A percentile compares a stretch with the other conserved stretches of the same genome.
These are phyloP conservation scores for Grapholita molesta DNA, from an alignment of 1,140 invertebrate species.

Conservation along the genomic window DNA sequence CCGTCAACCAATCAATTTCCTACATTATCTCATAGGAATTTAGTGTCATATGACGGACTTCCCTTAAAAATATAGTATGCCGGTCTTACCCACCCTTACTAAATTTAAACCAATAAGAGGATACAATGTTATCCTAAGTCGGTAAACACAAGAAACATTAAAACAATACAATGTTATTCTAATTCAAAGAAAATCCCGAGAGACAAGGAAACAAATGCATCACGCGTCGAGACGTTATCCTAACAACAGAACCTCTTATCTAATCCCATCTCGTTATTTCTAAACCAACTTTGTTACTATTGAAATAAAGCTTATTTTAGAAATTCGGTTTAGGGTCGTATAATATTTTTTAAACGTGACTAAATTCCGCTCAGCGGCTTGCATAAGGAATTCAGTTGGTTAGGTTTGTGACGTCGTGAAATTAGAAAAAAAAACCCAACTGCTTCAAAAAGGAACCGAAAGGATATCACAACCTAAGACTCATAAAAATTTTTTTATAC, in stretches of 20 bases:
- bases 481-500: too few species aligned
- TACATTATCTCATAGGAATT: too few species aligned
- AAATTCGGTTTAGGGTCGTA: neutral
- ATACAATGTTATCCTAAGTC: neutral
- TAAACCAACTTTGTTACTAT: neutral
- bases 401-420: neutral
- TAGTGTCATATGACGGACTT: too few species aligned
- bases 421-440: neutral
- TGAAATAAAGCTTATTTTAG: neutral
- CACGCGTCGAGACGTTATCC: neutral
- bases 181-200: neutral
- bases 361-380: neutral
- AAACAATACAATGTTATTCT: slow-evolving; percentile 2
- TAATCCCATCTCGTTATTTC: neutral
- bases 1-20: too few species aligned
- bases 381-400: neutral
- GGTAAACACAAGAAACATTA: neutral
- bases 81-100: too few species aligned
- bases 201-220: neutral
- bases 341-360: neutral
- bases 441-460: too few species aligned
- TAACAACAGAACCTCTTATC: neutral
- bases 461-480: too few species aligned
- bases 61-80: too few species aligned
- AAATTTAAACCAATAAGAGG: too few species aligned